Evolutionary conservation across 1,140 invertebrate species (phyloP).

Genomic region (Pachypsylla venusta): DNA sequence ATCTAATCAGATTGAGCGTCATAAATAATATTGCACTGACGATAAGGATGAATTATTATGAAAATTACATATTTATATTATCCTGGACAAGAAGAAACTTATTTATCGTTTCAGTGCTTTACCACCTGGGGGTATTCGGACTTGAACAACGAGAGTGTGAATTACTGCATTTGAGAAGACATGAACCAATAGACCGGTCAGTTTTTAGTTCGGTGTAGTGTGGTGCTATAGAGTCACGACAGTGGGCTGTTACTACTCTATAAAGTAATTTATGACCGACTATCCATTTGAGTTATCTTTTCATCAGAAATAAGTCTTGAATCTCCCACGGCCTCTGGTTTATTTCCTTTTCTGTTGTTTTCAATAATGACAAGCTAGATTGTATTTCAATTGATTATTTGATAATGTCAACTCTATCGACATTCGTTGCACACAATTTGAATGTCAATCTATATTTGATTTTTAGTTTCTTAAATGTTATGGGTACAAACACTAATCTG

Average conservation of each 20-base stretch:
- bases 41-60: not conserved
- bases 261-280: constrained; percentile 6
- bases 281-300: constrained; percentile 9
- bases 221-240: not conserved
- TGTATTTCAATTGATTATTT: no score
- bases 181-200: not conserved
- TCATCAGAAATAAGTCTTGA: constrained; percentile 3
- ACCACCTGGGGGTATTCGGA: constrained; percentile 7
- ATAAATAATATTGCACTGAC: not conserved
- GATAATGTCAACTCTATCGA: no score
- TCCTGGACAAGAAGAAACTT: not conserved
- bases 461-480: no score
- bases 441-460: no score
- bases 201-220: not conserved
- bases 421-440: no score
- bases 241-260: constrained; percentile 8
- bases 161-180: constrained; percentile 7
- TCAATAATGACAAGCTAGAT: no score
- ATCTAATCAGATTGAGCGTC: no score
- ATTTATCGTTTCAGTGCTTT: not conserved
- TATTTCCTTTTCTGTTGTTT: no score
- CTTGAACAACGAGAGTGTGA: not conserved
- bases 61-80: constrained; percentile 7
- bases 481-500: no score
- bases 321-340: constrained; percentile 7